A percentile compares a stretch with the other conserved stretches of the same genome.
These are phyloP conservation scores for Rhabdomys pumilio DNA, from an alignment of 2,797 vertebrate genomes.

Conservation along the genomic window DNA sequence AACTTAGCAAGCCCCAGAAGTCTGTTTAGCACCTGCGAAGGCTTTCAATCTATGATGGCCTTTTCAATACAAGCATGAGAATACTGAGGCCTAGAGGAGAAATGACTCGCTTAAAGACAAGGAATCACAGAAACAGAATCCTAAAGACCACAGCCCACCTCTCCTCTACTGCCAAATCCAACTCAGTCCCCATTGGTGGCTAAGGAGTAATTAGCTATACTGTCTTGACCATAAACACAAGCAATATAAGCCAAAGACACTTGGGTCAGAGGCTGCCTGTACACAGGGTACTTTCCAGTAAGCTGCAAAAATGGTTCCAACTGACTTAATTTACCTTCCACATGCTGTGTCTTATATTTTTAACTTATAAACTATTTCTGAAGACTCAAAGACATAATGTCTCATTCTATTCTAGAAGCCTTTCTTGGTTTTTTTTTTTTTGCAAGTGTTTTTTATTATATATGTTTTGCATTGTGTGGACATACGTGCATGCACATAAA, in stretches of 20 bases:
- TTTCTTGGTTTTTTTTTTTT: not conserved
- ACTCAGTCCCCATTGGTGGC: not conserved
- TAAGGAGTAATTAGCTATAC: not conserved
- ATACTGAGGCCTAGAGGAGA: accelerated
- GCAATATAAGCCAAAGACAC: not conserved
- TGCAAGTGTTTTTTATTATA: not conserved
- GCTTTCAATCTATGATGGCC: not conserved
- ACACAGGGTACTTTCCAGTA: not conserved
- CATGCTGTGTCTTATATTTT: not conserved
- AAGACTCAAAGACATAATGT: not conserved
- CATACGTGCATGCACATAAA: not conserved
- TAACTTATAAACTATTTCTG: not conserved
- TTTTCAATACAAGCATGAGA: too few relatives aligned
- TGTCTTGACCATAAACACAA: not conserved
- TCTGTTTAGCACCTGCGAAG: not conserved
- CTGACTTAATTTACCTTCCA: not conserved
- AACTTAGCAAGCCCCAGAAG: not conserved
- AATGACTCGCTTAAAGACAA: not conserved
- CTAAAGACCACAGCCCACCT: not conserved
- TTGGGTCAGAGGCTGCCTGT: not conserved
- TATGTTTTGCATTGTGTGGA: not conserved
- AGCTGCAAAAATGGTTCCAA: accelerated
- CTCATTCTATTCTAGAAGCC: not conserved
- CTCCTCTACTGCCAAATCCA: not conserved
- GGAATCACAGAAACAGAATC: not conserved